phyloP scores from a whole-genome alignment of 2,113 vertebrate genomes.

The Hipposideros armiger region DNA sequence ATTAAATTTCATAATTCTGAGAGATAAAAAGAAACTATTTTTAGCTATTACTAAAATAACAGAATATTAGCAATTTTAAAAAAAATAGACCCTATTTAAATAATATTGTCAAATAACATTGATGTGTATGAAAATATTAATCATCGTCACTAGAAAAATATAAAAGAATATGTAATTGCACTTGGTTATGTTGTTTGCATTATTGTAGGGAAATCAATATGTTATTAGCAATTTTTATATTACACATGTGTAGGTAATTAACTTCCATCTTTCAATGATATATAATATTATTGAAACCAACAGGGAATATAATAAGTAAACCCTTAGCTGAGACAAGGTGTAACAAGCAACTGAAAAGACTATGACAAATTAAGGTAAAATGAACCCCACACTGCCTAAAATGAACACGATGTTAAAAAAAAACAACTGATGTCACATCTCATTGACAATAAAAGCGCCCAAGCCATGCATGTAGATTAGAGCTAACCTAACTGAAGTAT shows the following conservation, averaged over 20 bases:
- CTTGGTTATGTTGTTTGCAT: not conserved
- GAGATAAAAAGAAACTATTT: not conserved
- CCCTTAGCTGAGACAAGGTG: not conserved
- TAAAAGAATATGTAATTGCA: not conserved
- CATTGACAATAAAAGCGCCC: conserved; percentile 80
- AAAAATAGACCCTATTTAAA: not conserved
- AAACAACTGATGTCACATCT: conserved; percentile 71
- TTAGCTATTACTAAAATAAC: not conserved
- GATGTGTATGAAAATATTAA: not conserved
- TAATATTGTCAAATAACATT: not conserved
- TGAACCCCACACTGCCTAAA: conserved; percentile 77
- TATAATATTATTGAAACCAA: conserved; percentile 55
- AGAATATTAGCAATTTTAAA: not conserved
- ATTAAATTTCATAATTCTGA: conserved; percentile 3
- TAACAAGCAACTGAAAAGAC: conserved; percentile 56
- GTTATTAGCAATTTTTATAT: conserved; percentile 20
- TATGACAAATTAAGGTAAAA: conserved; percentile 64
- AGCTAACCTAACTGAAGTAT: conserved; percentile 82
- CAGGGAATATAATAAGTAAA: not conserved
- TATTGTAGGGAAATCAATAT: conserved; percentile 30
- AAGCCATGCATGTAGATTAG: conserved; percentile 87
- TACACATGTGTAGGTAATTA: conserved; percentile 28
- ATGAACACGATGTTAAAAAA: conserved; percentile 60
- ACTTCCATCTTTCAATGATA: conserved; percentile 53
- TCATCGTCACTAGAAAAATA: conserved; percentile 9